Percentiles rank a stretch among this genome's conserved stretches.
Conservation (phyloP, 2,797 vertebrate species). For the Eupleurogrammus muticus region DNA sequence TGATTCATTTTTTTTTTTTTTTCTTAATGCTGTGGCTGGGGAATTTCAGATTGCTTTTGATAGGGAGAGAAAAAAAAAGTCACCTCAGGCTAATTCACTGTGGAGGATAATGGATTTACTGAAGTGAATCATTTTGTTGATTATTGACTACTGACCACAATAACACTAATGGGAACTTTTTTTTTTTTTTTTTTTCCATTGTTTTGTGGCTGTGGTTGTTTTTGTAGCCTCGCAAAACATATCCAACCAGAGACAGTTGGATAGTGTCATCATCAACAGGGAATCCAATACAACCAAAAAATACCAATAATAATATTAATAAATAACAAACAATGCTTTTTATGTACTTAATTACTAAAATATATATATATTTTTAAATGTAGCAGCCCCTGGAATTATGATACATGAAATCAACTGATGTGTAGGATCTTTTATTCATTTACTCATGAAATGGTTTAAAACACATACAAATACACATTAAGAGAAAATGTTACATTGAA, state of each 20-base stretch:
- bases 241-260: conserved; percentile 3
- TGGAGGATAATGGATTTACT: conserved; percentile 50
- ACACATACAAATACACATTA: too few species aligned
- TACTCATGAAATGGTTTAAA: too few species aligned
- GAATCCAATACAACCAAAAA: neutral
- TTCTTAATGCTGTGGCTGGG: conserved; percentile 27
- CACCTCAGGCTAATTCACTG: conserved; percentile 40
- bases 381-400: too few species aligned
- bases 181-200: neutral
- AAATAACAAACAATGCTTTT: neutral
- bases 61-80: conserved; percentile 20
- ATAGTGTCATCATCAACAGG: neutral
- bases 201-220: neutral
- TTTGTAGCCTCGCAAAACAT: neutral
- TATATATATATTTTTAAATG: too few species aligned
- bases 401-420: too few species aligned
- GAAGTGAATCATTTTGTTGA: conserved; percentile 53
- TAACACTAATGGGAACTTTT: conserved; percentile 12
- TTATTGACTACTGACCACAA: conserved; percentile 41
- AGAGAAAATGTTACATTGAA: too few species aligned
- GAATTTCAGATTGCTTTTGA: conserved; percentile 48
- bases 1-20: conserved; percentile 60
- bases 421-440: too few species aligned
- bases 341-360: neutral
- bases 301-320: too few species aligned